Base-by-base conservation (phyloP, 2,113 vertebrate species). In the Corapipo altera region DNA sequence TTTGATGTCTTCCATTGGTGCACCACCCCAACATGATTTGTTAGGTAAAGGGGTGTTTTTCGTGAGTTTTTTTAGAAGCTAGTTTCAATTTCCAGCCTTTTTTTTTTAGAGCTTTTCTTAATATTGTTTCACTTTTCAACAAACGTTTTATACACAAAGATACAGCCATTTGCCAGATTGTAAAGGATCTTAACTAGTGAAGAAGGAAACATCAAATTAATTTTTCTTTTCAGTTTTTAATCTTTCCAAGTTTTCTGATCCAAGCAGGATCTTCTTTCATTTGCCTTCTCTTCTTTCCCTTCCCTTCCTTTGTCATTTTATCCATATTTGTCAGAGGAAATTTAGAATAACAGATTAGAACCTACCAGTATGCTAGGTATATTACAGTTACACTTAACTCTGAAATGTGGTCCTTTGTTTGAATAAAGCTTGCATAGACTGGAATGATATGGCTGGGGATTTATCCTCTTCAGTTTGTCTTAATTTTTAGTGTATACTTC, bases 11-110 rank as follows among this genome's bases (percentile, higher is more conserved):
- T 93, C 91, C 66, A 79, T 26, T 86, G 87, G 61, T 17, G 48
- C 61, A 57, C 48, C 35, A 87, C 62, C 58, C 81, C 93, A 67
- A 66, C 76, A 15, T 28, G 55, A 92, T 91, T 96, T 96, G 90
- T 72, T 85, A 93, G 55, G 77, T 81, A 84, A 82, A 57, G 20
- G 12, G 15, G 1, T 49, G 35, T 6, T 2, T 39, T 46, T 14
- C 44, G 41, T 41, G 48, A 49, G 28, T 73, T 82, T 89, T 90
- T 85, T 83, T 54, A 86, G 85, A 90, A 73, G n/a, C 6, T 90
- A 66, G 17, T 55, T 96, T 91, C 54, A 79, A 15, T 39, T 90
- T 64, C 54, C 24, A 91, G 52, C 15, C 16, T 87, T 82, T 58
- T 51, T 41, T n/a, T 43, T 70, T 90, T 88, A 84, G 52, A 80